A percentile compares a stretch with the other conserved stretches of the same genome.
Conservation (phyloP, 2,888 invertebrate species). For the Griposia aprilina region DNA sequence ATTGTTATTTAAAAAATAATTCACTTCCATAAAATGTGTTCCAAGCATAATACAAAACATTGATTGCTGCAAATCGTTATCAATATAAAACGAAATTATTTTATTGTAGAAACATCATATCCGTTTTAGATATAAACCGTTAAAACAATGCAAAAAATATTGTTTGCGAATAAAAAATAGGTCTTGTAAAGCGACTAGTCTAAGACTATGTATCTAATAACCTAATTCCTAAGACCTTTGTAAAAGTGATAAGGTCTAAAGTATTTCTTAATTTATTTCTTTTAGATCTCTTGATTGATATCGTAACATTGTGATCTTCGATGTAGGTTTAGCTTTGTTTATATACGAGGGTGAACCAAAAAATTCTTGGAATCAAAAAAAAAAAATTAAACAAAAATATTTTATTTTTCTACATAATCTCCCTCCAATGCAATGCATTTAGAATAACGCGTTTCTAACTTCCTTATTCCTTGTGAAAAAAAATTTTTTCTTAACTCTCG, state of each 20-base stretch:
- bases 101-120: background rate
- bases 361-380: too few species aligned
- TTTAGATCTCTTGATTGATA: constrained; percentile 66
- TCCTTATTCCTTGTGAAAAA: too few species aligned
- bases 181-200: constrained; percentile 26
- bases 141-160: constrained; percentile 10
- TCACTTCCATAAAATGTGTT: constrained; percentile 14
- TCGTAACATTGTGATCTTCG: constrained; percentile 65
- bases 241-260: constrained; percentile 48
- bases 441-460: too few species aligned
- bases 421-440: too few species aligned
- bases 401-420: too few species aligned
- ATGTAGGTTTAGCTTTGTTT: constrained; percentile 59
- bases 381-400: too few species aligned
- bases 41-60: background rate
- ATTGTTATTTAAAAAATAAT: background rate
- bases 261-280: constrained; percentile 47
- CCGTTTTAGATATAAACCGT: background rate
- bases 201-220: constrained; percentile 46
- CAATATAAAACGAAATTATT: constrained; percentile 8
- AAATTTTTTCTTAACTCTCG: too few species aligned
- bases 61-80: background rate
- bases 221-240: constrained; percentile 32
- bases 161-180: constrained; percentile 25
- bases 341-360: too few species aligned